Evolutionary conservation across 2,113 vertebrate genomes (phyloP).

Genomic region (Delphinus delphis): DNA sequence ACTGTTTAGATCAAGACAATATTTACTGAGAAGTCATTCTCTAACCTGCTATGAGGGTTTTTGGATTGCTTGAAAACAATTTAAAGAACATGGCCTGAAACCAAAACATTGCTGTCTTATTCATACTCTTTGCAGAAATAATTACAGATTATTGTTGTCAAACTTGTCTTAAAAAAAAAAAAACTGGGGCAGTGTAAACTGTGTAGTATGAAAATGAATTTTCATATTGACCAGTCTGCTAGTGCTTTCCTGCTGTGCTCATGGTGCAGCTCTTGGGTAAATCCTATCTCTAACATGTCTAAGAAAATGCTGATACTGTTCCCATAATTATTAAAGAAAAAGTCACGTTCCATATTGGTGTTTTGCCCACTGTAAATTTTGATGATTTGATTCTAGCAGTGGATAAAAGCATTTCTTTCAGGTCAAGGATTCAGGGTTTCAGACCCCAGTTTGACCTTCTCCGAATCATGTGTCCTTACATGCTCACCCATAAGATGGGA

Average conservation of each 20-base stretch:
- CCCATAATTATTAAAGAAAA: neutral
- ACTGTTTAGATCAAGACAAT: neutral
- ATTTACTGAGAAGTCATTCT: constrained; percentile 63
- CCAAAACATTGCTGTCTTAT: constrained; percentile 49
- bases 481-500: neutral
- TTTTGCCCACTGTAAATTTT: neutral
- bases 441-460: neutral
- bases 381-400: neutral
- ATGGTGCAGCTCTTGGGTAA: neutral
- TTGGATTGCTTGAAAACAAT: constrained; percentile 56
- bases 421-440: neutral
- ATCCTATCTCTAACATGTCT: neutral
- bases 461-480: neutral
- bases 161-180: constrained; percentile 9
- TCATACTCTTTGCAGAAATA: constrained; percentile 64
- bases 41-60: constrained; percentile 36
- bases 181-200: neutral
- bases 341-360: neutral
- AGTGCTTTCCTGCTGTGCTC: neutral
- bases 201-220: neutral
- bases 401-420: neutral
- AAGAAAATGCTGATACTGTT: neutral
- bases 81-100: constrained; percentile 47
- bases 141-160: constrained; percentile 64
- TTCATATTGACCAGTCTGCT: neutral